These are phyloP conservation scores for Piprites chloris DNA, from an alignment of 2,113 vertebrate genomes.

Conservation along the genomic window DNA sequence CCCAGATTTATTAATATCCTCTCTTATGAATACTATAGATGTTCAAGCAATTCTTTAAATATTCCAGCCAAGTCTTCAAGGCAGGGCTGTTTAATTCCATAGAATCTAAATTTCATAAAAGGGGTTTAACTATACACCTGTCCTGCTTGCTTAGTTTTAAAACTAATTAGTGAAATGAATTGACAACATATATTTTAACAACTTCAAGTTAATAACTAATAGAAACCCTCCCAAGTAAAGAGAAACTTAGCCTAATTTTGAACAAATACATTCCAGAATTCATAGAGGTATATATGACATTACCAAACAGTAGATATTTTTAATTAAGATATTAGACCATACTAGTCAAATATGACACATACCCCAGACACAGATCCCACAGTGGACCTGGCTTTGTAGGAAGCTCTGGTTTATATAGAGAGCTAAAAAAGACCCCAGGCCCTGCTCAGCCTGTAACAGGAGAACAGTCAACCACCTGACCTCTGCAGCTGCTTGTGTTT, in stretches of 20 bases:
- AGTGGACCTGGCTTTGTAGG: not conserved
- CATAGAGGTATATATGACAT: rapidly evolving
- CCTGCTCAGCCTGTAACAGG: slow-evolving; percentile 51
- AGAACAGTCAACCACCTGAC: slow-evolving; percentile 42
- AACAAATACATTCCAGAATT: not conserved
- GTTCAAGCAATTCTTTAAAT: not conserved
- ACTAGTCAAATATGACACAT: not conserved
- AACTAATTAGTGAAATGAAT: not conserved
- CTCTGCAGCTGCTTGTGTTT: slow-evolving; percentile 60
- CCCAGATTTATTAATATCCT: not conserved
- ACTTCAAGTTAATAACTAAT: not conserved
- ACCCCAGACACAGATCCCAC: slow-evolving; percentile 19
- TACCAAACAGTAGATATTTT: not conserved
- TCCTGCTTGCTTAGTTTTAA: not conserved
- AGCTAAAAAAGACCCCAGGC: slow-evolving; percentile 28
- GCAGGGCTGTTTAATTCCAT: not conserved
- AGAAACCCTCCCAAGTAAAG: not conserved
- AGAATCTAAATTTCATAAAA: not conserved
- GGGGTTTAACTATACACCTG: not conserved
- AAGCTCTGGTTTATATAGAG: slow-evolving; percentile 7
- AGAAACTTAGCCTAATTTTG: not conserved
- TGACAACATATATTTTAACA: not conserved
- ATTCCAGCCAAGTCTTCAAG: not conserved
- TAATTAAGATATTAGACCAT: not conserved
- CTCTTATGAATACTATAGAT: not conserved